Evolutionary conservation across 2,888 invertebrate genomes (phyloP), one percentile per base, ranked within the genome.

Genomic region (Leptinotarsa tumamoca): DNA sequence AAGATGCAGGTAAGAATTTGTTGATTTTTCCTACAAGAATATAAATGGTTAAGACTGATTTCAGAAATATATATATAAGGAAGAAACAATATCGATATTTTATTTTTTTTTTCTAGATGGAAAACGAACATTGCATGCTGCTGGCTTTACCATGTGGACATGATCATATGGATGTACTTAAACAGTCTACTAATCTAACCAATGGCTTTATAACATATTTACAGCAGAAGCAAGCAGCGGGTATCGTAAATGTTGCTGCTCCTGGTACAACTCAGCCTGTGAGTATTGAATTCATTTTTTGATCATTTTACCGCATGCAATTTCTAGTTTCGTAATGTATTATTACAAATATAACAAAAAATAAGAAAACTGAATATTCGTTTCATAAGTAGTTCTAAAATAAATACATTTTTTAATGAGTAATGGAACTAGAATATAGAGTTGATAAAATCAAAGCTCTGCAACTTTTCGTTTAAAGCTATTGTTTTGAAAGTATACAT

Each of bases 191-290:
- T 86, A 96, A 96, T 88, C 91, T 99, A 82, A 94, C 94, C 83
- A 93, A 92, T 80, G 97, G 97, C 82, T 98, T 99, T 89, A 98
- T 99, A 86, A 96, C 96, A 71, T 99, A 99, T 89, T 91, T 99
- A 84, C 96, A 97, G 90, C 94, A 96, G 87, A 99, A 99, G 89
- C 97, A 97, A 90, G 99, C 99, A 78, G 99, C 99, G 82, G 99
- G 99, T 84, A 99, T 99, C 87, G 97, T 99, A 83, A 99, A 99
- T 89, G 95, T 98, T 79, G 95, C 95, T 33, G 94, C 95, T 80
- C 97, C 97, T 73, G 97, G 96, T 81, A 95, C 96, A 83, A 95
- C 96, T 82, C 94, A 95, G 91, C 88, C 88, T 78, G 95, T 94
- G 88, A 86, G 89, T 87, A 77, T 66, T 68, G 69, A n/a, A 23